phyloP scores from a whole-genome alignment of 2,113 vertebrate genomes.

The Gadus chalcogrammus region DNA sequence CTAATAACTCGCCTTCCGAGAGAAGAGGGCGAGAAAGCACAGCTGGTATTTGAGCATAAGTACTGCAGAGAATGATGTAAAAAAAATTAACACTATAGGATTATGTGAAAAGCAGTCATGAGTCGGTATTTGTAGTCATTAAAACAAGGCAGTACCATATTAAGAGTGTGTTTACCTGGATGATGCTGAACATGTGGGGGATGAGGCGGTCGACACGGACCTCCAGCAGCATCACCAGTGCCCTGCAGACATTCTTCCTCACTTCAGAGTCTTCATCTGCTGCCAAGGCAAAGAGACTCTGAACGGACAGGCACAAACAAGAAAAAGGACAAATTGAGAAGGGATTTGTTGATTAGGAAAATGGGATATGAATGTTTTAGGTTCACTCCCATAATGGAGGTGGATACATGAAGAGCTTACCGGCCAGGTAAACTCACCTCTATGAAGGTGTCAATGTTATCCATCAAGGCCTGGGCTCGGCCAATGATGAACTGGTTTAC shows the following conservation, averaged over 20 bases:
- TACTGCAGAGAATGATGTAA: not conserved
- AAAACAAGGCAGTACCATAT: too few species aligned
- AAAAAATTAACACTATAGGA: not conserved
- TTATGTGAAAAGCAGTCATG: too few species aligned
- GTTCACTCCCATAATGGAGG: not conserved
- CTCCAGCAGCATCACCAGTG: constrained; percentile 91
- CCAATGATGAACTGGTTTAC: constrained; percentile 96
- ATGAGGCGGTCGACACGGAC: constrained; percentile 91
- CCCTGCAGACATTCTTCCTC: constrained; percentile 90
- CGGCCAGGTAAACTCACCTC: constrained; percentile 72
- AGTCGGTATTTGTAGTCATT: too few species aligned
- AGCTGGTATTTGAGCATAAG: too few species aligned
- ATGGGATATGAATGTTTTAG: too few species aligned
- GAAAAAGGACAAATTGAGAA: not conserved
- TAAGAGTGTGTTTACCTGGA: constrained; percentile 74
- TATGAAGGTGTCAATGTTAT: constrained; percentile 94
- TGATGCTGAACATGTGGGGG: constrained; percentile 95
- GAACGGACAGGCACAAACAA: not conserved
- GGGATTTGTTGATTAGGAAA: too few species aligned
- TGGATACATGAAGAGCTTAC: not conserved
- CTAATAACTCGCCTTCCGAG: too few species aligned
- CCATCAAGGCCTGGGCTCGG: constrained; percentile 92
- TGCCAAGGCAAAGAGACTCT: constrained; percentile 84
- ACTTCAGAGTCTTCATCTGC: constrained; percentile 82
- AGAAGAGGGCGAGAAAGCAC: too few species aligned